Conservation (phyloP, 2,888 invertebrate species). For the Callinectes sapidus region DNA sequence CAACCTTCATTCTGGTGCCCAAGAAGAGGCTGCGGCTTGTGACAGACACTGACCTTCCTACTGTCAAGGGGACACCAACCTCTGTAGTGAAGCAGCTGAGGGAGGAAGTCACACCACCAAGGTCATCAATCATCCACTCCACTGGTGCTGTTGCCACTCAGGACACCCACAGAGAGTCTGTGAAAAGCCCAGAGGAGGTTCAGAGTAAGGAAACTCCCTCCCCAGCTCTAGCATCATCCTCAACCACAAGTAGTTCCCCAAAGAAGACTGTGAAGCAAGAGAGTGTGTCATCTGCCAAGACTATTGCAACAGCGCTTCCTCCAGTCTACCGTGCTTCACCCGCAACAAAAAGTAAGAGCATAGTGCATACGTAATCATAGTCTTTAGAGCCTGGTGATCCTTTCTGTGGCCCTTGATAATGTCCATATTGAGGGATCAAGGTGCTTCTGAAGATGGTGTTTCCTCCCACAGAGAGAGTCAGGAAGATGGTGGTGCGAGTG, state of each 20-base stretch:
- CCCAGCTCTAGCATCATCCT: neutral
- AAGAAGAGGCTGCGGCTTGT: neutral
- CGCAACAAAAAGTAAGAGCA: neutral
- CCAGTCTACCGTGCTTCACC: neutral
- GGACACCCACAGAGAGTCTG: neutral
- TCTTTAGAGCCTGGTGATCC: no score
- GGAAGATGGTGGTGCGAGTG: neutral
- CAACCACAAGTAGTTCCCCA: neutral
- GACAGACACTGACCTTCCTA: neutral
- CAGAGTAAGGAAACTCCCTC: neutral
- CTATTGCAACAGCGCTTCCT: neutral
- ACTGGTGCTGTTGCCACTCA: neutral
- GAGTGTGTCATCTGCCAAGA: neutral
- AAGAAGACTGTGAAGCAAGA: neutral
- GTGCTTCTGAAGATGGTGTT: no score
- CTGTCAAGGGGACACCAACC: neutral
- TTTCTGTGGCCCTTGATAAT: no score
- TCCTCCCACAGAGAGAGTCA: neutral
- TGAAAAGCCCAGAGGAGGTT: neutral
- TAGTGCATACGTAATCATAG: neutral
- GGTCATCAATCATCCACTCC: conserved; percentile 8
- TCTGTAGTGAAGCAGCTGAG: neutral
- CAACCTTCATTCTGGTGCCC: neutral
- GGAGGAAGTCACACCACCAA: neutral
- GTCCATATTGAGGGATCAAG: no score